Evolutionary conservation across 2,113 vertebrate species (phyloP).

Genomic region (Syngnathus scovelli): DNA sequence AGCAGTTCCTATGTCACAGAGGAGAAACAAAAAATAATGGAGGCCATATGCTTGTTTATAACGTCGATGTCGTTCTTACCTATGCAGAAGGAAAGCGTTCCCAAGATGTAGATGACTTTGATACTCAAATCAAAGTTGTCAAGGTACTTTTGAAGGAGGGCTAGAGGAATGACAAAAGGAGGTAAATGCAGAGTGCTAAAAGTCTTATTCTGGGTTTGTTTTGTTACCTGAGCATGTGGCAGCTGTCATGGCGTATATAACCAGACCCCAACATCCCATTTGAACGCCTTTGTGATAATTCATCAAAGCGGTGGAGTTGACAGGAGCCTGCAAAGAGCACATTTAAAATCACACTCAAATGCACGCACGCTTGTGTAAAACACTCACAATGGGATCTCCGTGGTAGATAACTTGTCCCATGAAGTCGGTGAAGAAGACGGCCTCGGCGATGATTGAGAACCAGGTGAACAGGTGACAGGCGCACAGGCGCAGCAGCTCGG

Average conservation of each 20-base stretch:
- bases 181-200: not conserved
- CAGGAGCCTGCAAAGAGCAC: constrained; percentile 68
- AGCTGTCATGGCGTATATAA: constrained; percentile 92
- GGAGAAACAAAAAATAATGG: not conserved
- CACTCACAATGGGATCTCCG: constrained; percentile 83
- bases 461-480: constrained; percentile 92
- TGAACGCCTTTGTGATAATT: constrained; percentile 90
- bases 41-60: not conserved
- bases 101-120: constrained; percentile 91
- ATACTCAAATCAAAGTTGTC: constrained; percentile 96
- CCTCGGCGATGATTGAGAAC: constrained; percentile 94
- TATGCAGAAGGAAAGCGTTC: constrained; percentile 85
- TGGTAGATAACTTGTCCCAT: constrained; percentile 97
- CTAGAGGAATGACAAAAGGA: constrained; percentile 56
- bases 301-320: constrained; percentile 78
- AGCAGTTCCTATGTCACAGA: constrained; percentile 74
- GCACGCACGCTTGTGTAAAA: not conserved
- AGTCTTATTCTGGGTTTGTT: not conserved
- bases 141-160: constrained; percentile 92
- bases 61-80: constrained; percentile 28
- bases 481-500: constrained; percentile 82
- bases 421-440: constrained; percentile 97
- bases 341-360: not conserved
- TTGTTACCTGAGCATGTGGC: constrained; percentile 86
- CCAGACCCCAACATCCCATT: constrained; percentile 97